Conservation (phyloP, 2,888 invertebrate species). For the Drosophila heteroneura region DNA sequence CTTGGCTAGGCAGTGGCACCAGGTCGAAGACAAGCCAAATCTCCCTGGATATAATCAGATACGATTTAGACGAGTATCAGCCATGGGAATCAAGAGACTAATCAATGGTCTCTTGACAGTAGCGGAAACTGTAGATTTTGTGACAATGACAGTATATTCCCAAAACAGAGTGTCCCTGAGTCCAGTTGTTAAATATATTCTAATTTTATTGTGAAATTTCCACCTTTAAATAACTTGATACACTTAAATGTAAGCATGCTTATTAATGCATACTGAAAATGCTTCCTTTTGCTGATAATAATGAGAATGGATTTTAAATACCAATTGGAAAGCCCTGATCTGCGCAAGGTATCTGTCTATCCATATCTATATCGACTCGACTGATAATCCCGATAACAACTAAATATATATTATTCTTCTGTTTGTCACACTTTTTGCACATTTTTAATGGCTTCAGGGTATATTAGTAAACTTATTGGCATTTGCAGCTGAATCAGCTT, state of each 20-base stretch:
- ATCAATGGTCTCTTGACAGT: not conserved
- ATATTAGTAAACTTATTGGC: not conserved
- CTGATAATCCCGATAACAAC: not conserved
- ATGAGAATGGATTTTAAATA: not conserved
- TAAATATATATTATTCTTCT: not conserved
- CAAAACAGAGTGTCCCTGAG: not conserved
- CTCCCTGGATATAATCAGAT: not conserved
- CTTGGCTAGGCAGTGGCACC: not conserved
- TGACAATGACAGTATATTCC: not conserved
- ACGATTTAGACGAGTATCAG: not conserved
- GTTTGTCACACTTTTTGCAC: not conserved
- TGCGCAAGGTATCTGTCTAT: not conserved
- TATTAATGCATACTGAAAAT: not conserved
- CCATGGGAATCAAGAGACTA: not conserved
- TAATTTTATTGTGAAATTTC: too few relatives aligned
- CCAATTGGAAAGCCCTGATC: not conserved
- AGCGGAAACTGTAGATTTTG: not conserved
- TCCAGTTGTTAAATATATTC: not conserved
- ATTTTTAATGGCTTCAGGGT: not conserved
- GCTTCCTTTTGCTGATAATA: not conserved
- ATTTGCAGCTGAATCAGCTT: not conserved
- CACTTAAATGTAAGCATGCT: too few relatives aligned
- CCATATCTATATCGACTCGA: not conserved
- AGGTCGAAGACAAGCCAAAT: not conserved
- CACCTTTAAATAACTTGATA: not conserved